Base-by-base conservation (phyloP, 2,797 vertebrate genomes). In the Phrynocephalus guinanensis region DNA sequence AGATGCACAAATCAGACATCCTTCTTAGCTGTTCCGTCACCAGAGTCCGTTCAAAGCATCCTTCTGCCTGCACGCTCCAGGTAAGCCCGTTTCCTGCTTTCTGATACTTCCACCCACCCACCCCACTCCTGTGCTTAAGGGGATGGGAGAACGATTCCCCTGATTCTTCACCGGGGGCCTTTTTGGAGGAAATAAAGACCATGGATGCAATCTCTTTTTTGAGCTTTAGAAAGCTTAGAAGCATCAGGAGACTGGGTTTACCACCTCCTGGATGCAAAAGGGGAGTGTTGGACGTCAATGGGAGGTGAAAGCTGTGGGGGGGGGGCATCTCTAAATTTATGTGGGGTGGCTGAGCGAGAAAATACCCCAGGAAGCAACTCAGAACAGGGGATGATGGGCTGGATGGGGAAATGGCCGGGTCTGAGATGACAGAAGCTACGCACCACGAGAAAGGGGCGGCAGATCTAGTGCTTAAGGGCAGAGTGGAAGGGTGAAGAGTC, bases 141-240 rank as follows among this genome's bases (percentile, higher is more conserved):
- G 8, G 6, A 22, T 2, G 8, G 7, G 22, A 11, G 0, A 20
- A 18, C 3, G 4, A 20, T 30, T 30, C 6, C 2, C 6, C 13
- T 4, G 10, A 28, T 44, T 38, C 66, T n/a, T 20, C 6, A 24
- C 22, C 7, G 3, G 2, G 66, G 18, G 6, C 2, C 24, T 26
- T 52, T 8, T 33, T 6, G 24, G 2, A 15, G 48, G 48, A 48
- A 15, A 9, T 3, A 77, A 26, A 3, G 7, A 1, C 22, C 8
- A 5, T 26, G 24, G 44, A 50, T 38, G 72, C 18, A 18, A 20
- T 22, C 33, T 44, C 75, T 24, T 24, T 26, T 48, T 26, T 24
- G 6, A 44, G 52, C 15, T 63, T 38, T 2, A 76, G n/a, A 3
- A 44, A 28, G 11, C 6, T 3, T 4, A 20, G 30, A 56, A 56